A percentile compares a stretch with the other conserved stretches of the same genome.
phyloP scores from a whole-genome alignment of 2,888 invertebrate species.

The Cheiracanthium punctorium region DNA sequence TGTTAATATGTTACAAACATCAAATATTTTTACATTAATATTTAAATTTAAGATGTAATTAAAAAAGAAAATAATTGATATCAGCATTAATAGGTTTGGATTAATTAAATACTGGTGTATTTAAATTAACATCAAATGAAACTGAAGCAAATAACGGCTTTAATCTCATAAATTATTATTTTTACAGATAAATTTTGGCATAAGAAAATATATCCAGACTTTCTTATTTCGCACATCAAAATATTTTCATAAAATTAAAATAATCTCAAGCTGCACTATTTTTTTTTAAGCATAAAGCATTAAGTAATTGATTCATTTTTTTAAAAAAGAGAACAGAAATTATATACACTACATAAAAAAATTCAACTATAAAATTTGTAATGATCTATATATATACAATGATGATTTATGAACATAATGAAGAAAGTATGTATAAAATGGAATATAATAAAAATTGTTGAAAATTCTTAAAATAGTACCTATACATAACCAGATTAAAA shows the following conservation, averaged over 20 bases:
- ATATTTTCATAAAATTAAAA: slow-evolving; percentile 15
- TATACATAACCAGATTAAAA: slow-evolving; percentile 43
- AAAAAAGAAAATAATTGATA: too few relatives aligned
- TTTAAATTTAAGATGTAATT: too few relatives aligned
- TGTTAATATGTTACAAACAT: too few relatives aligned
- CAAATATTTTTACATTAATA: too few relatives aligned
- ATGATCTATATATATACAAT: slow-evolving; percentile 69
- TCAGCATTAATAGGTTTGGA: too few relatives aligned
- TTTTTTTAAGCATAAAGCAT: slow-evolving; percentile 15
- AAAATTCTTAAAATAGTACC: slow-evolving; percentile 53
- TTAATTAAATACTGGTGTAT: too few relatives aligned
- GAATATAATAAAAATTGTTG: slow-evolving; percentile 55
- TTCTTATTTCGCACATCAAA: not conserved
- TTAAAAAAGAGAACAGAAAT: slow-evolving; percentile 55
- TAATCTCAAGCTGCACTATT: slow-evolving; percentile 65
- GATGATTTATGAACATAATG: slow-evolving; percentile 68
- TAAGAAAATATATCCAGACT: not conserved
- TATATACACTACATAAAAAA: slow-evolving; percentile 67
- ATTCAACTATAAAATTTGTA: slow-evolving; percentile 66
- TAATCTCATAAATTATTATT: too few relatives aligned
- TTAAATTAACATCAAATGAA: too few relatives aligned
- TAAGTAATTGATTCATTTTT: slow-evolving; percentile 41
- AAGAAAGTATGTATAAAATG: slow-evolving; percentile 69
- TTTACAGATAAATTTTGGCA: too few relatives aligned
- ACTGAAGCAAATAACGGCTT: too few relatives aligned